A percentile compares a stretch with the other conserved stretches of the same genome.
These are phyloP conservation scores for Coenonympha glycerion DNA, from an alignment of 2,888 invertebrate genomes.

Conservation along the genomic window DNA sequence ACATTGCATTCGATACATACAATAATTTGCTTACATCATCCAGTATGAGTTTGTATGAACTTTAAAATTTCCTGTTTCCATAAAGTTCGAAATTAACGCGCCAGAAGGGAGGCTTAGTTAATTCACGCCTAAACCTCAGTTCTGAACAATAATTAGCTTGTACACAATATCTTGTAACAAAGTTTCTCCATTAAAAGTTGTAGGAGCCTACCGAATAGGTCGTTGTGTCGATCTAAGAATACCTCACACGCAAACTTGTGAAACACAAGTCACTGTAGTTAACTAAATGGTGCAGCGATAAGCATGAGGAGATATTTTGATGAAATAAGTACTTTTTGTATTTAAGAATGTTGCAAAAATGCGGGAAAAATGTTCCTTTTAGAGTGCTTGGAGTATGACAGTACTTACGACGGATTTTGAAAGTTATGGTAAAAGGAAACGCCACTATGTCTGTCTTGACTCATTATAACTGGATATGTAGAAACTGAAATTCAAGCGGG, in stretches of 20 bases:
- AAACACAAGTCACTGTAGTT: neutral
- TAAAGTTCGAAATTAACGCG: neutral
- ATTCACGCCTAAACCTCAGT: neutral
- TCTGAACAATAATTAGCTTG: slow-evolving; percentile 1
- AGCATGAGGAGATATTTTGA: no score
- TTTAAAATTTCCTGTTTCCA: neutral
- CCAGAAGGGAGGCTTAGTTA: neutral
- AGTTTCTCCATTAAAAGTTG: slow-evolving; percentile 17
- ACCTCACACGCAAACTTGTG: neutral
- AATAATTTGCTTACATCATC: neutral
- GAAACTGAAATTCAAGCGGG: no score
- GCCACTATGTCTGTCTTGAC: no score
- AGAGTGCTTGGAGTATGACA: no score
- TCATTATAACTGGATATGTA: no score
- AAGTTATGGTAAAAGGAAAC: no score
- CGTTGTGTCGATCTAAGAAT: neutral
- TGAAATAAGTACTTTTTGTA: no score
- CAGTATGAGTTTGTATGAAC: neutral
- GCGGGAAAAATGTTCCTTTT: neutral
- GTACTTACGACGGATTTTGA: no score
- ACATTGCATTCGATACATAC: neutral
- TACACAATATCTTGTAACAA: slow-evolving; percentile 6
- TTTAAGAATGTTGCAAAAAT: no score
- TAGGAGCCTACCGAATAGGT: neutral
- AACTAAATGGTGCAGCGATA: neutral